Evolutionary conservation across 30 jellyfish, hydroid and myxozoan genomes (phyloP), one percentile per base, ranked within the genome.

Genomic region (Nemopilema nomurai): DNA sequence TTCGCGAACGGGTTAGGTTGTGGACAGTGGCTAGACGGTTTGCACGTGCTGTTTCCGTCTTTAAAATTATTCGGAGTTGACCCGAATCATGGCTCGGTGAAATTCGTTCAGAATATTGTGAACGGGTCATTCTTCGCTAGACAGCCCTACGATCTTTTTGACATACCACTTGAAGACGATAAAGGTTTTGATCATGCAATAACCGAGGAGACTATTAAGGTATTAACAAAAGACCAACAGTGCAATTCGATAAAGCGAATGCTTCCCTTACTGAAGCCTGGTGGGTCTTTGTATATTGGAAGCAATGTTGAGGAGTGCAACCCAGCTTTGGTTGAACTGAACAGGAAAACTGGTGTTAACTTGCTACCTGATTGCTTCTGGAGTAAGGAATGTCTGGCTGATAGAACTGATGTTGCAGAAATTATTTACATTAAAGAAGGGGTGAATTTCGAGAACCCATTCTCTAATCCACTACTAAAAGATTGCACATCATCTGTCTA

Each of bases 231-330:
- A 62, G 90, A 83, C 30, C 79, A 49, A 78, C 98, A 93, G 75
- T 93, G 98, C 64, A 71, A 79, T 52, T 81, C 97, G 0, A 76
- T 93, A 20, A 83, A 70, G 53, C 89, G 87, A 51, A 93, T 93
- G 97, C 71, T 93, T 19, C 98, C 98, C 16, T 31, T 93, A 88
- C 52, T 93, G 17, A 93, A 93, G 74, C 97, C 97, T 30, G 98
- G 98, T n/a, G 98, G 98, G 4, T 93, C 98, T 32, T 23, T 93
- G 77, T 93, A 81, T 87, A 93, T 93, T 65, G 98, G 97, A 4
- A 84, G 80, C 21, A 89, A 88, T 70, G 65, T 73, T 64, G 98
- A 93, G 73, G 84, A 80, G 19, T 88, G 98, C 69, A 81, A 82
- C 51, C 69, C 30, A 21, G 51, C 79, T 16, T 66, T 31, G 71